phyloP scores from a whole-genome alignment of 1,140 invertebrate species.

The Protaetia brevitarsis region DNA sequence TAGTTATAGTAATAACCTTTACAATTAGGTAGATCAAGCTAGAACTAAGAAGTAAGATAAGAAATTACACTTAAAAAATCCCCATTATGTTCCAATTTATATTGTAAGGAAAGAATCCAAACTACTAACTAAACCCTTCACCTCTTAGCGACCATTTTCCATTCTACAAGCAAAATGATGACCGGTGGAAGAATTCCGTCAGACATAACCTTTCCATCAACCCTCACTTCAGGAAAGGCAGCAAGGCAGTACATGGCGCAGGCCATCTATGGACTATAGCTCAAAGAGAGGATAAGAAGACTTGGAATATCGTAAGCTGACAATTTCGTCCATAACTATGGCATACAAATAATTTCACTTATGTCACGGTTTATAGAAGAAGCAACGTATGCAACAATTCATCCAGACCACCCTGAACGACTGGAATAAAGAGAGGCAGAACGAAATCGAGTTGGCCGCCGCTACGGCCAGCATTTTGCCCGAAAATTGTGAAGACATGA shows the following conservation, averaged over 20 bases:
- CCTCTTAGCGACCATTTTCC: slow-evolving; percentile 79
- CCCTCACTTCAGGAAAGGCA: slow-evolving; percentile 83
- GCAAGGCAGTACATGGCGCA: slow-evolving; percentile 76
- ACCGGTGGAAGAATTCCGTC: slow-evolving; percentile 88
- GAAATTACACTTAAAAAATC: no score
- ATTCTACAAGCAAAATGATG: slow-evolving; percentile 81
- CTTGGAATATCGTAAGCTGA: slow-evolving; percentile 47
- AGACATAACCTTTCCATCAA: slow-evolving; percentile 85
- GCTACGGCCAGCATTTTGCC: slow-evolving; percentile 46
- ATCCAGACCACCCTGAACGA: slow-evolving; percentile 35
- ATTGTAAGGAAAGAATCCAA: no score
- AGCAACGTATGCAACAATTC: slow-evolving; percentile 45
- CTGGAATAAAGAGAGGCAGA: slow-evolving; percentile 28
- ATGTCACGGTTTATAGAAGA: slow-evolving; percentile 33
- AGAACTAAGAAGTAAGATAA: no score
- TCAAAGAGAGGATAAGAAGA: slow-evolving; percentile 55
- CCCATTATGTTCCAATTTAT: no score
- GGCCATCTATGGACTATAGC: slow-evolving; percentile 84
- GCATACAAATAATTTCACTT: slow-evolving; percentile 16
- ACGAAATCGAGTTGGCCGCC: slow-evolving; percentile 45
- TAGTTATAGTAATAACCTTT: no score
- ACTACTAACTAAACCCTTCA: no score
- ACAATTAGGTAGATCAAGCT: no score
- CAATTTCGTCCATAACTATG: slow-evolving; percentile 17
- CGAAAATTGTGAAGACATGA: slow-evolving; percentile 18